Base-by-base conservation (phyloP, 2,797 vertebrate genomes). In the Myoxocephalus aenaeus region DNA sequence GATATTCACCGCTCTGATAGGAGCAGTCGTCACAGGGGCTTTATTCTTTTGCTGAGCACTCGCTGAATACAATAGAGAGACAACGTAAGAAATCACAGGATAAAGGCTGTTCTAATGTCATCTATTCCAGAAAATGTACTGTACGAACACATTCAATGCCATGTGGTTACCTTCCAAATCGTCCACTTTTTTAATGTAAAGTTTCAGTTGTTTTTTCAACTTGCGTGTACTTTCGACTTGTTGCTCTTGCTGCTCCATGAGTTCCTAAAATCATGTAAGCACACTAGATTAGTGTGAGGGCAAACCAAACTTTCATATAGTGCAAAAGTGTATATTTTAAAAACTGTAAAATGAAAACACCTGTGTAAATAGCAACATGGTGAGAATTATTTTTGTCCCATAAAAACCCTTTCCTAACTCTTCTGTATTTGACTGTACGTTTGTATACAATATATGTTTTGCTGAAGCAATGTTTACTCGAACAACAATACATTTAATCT, bases 191-290 rank as follows among this genome's bases (percentile, higher is more conserved):
- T 96, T 97, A 25, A 96, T 93, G 86, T 97, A 97, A 0, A 96
- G 80, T 90, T 97, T 97, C 62, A 99, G 92, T 82, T 99, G 96
- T 79, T 98, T 98, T 92, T 97, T 99, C 81, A 99, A 90, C 86
- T 97, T 98, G 86, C 96, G 96, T 22, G 97, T 92, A 18, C 90
- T 96, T 93, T 98, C 98, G 80, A 99, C 98, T 91, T 99, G 98
- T 82, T 96, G 97, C 87, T 97, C 97, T 75, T 96, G 95, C 77
- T 97, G 96, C 76, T 98, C 97, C 97, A 97, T 95, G 70, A 97
- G 93, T 80, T 99, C 98, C 98, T 99, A 82, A 61, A 66, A 82
- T 79, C 2, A 42, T 40, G 29, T 8, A 74, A 78, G 75, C 1
- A 75, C 17, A 72, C 15, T 2, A 64, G 18, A 69, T 81, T 68